phyloP scores from a whole-genome alignment of 2,797 vertebrate genomes.

The Microcaecilia unicolor region DNA sequence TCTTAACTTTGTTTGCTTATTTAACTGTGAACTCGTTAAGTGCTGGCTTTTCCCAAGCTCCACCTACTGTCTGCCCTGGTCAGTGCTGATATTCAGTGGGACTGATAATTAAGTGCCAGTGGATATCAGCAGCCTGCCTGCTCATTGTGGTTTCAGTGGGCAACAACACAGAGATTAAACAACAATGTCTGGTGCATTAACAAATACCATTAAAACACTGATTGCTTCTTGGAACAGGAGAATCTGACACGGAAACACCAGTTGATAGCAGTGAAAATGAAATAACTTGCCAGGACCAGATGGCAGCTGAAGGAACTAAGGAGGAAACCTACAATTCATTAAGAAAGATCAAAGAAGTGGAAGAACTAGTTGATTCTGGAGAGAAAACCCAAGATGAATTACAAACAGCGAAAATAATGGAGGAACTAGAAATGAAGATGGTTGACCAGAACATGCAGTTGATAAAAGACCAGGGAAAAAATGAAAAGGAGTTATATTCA shows the following conservation, averaged over 20 bases:
- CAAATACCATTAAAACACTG: background rate
- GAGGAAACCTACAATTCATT: background rate
- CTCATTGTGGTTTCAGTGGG: too few species aligned
- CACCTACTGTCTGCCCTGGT: too few species aligned
- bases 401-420: constrained; percentile 7
- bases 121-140: too few species aligned
- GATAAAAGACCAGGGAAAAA: constrained; percentile 39
- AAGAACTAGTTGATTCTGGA: constrained; percentile 5
- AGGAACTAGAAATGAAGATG: constrained; percentile 14
- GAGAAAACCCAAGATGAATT: background rate
- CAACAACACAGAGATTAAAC: too few species aligned
- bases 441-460: constrained; percentile 35
- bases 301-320: background rate
- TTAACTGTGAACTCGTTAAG: too few species aligned
- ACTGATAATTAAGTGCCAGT: too few species aligned
- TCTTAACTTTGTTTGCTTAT: too few species aligned
- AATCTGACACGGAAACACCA: constrained; percentile 4
- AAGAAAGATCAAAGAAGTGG: background rate
- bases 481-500: background rate
- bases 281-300: constrained; percentile 4
- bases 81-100: too few species aligned
- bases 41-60: too few species aligned
- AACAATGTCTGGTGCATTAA: too few species aligned
- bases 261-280: background rate
- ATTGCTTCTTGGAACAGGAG: constrained; percentile 32